phyloP scores from a whole-genome alignment of 35 echinoderm and acorn worm species.

The Ophioderma brevispina region DNA sequence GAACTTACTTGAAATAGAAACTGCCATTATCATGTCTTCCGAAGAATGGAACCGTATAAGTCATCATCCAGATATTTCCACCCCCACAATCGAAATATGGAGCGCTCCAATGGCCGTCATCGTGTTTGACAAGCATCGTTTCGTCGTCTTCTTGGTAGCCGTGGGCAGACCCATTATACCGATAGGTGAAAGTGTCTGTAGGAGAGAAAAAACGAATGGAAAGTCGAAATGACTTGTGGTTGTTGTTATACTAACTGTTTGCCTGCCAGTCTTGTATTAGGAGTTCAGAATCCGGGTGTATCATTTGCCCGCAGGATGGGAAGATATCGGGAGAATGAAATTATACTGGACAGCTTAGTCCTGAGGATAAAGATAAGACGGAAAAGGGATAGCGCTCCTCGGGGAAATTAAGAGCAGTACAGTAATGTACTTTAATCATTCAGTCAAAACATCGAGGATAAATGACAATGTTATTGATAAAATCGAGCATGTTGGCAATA shows the following conservation, averaged over 20 bases:
- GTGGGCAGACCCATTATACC: conserved; percentile 47
- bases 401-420: neutral
- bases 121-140: conserved; percentile 74
- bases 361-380: neutral
- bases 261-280: neutral
- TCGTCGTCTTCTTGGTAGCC: conserved; percentile 43
- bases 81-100: conserved; percentile 98
- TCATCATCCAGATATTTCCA: conserved; percentile 99
- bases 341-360: neutral
- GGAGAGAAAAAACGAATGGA: conserved; percentile 21
- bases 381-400: neutral
- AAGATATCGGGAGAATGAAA: neutral
- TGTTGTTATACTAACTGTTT: neutral
- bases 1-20: conserved; percentile 98
- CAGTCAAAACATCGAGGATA: too few relatives aligned
- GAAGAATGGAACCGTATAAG: conserved; percentile 95
- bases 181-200: conserved; percentile 74
- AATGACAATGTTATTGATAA: too few relatives aligned
- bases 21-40: conserved; percentile 70
- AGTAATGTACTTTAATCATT: too few relatives aligned
- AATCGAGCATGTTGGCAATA: too few relatives aligned
- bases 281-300: neutral
- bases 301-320: neutral
- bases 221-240: neutral
- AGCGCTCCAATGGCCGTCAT: conserved; percentile 91